Evolutionary conservation across 2,797 vertebrate species (phyloP).

Genomic region (Myotis vivesi): DNA sequence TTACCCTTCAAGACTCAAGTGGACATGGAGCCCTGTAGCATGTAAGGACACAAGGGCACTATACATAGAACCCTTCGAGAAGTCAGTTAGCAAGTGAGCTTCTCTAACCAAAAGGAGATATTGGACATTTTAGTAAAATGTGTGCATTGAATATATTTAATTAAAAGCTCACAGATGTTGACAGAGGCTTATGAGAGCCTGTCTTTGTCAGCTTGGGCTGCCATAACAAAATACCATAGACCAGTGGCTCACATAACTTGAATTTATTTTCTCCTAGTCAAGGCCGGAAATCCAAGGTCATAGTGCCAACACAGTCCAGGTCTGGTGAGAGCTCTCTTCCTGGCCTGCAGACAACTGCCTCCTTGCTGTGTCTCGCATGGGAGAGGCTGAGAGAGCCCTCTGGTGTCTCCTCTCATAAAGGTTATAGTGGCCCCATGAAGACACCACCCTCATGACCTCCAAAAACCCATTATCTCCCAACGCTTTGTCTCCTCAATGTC

Average conservation of each 20-base stretch:
- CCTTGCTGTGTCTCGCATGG: neutral
- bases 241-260: neutral
- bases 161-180: neutral
- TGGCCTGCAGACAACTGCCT: neutral
- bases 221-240: neutral
- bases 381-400: neutral
- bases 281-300: neutral
- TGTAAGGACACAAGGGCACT: neutral
- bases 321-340: neutral
- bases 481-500: neutral
- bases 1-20: neutral
- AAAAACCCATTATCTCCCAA: neutral
- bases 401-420: neutral
- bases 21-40: neutral
- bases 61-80: neutral
- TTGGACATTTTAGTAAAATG: neutral
- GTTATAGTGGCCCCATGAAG: neutral
- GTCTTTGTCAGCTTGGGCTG: neutral
- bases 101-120: neutral
- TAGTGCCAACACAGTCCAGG: neutral
- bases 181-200: neutral
- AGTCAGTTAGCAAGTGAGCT: neutral
- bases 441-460: neutral
- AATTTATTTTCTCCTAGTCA: neutral
- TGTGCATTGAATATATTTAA: neutral